Conservation (phyloP, 2,113 vertebrate genomes). For the Spermophilus dauricus region DNA sequence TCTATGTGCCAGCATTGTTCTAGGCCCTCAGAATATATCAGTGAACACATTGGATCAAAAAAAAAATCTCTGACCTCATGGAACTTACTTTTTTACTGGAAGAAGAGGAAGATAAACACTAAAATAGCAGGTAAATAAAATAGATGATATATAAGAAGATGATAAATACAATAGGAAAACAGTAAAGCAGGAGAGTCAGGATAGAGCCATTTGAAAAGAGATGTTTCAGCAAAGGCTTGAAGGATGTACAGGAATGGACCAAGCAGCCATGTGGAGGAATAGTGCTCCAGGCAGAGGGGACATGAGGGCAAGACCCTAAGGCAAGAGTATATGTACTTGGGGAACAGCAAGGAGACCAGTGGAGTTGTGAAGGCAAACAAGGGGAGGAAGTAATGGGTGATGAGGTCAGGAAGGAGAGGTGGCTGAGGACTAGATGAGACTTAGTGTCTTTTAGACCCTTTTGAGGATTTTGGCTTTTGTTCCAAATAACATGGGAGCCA, state of each 20-base stretch:
- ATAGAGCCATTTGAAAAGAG: neutral
- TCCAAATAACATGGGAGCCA: neutral
- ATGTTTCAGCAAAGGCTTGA: slow-evolving; percentile 18
- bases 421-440: neutral
- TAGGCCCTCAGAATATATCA: neutral
- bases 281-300: neutral
- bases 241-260: neutral
- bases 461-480: slow-evolving; percentile 43
- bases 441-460: neutral
- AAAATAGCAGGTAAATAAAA: slow-evolving; percentile 25
- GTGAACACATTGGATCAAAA: slow-evolving; percentile 11
- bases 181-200: neutral
- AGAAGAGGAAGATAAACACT: neutral
- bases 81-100: neutral
- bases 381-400: neutral
- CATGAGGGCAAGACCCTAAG: neutral
- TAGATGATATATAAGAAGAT: slow-evolving; percentile 17
- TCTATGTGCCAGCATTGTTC: slow-evolving; percentile 18
- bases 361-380: neutral
- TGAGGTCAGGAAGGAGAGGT: neutral
- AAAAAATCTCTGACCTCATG: neutral
- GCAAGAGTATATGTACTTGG: neutral
- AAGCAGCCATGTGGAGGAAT: neutral
- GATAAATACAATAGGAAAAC: neutral
- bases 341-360: neutral